phyloP scores from a whole-genome alignment of 1,140 invertebrate genomes.

The Condylostylus longicornis region DNA sequence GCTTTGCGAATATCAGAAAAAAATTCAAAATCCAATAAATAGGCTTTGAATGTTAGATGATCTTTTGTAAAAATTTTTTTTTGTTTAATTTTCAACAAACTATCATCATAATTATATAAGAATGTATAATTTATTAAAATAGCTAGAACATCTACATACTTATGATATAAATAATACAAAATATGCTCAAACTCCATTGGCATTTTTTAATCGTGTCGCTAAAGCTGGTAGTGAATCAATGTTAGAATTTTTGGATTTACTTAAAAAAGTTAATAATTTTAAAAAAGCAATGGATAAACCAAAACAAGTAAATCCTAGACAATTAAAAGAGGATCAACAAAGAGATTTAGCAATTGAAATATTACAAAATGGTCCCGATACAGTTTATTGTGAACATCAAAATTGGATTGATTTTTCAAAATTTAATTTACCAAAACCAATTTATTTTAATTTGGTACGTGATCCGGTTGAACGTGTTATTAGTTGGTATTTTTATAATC shows the following conservation, averaged over 20 bases:
- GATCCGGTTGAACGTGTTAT: constrained; percentile 57
- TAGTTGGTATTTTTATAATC: not conserved
- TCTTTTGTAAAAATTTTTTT: too few relatives aligned
- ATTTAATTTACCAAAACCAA: constrained; percentile 57
- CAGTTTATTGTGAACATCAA: constrained; percentile 29
- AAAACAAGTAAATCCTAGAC: constrained; percentile 35
- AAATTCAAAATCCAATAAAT: too few relatives aligned
- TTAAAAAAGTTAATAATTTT: constrained; percentile 37
- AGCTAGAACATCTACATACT: constrained; percentile 5
- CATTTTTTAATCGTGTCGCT: constrained; percentile 71
- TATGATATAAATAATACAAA: constrained; percentile 53
- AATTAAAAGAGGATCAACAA: constrained; percentile 56
- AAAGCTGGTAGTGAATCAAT: constrained; percentile 76
- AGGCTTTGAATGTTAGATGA: too few relatives aligned
- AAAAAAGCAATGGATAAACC: constrained; percentile 12
- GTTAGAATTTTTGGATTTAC: constrained; percentile 57
- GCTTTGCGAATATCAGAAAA: too few relatives aligned
- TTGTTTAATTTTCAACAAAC: too few relatives aligned
- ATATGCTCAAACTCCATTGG: constrained; percentile 37
- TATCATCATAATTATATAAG: too few relatives aligned
- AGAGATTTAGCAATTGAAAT: constrained; percentile 32
- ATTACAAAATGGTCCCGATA: not conserved
- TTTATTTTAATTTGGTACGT: constrained; percentile 71
- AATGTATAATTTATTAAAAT: not conserved
- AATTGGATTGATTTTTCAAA: constrained; percentile 33